Evolutionary conservation across 2,797 vertebrate genomes (phyloP).

Genomic region (Halcyon chelicuti): DNA sequence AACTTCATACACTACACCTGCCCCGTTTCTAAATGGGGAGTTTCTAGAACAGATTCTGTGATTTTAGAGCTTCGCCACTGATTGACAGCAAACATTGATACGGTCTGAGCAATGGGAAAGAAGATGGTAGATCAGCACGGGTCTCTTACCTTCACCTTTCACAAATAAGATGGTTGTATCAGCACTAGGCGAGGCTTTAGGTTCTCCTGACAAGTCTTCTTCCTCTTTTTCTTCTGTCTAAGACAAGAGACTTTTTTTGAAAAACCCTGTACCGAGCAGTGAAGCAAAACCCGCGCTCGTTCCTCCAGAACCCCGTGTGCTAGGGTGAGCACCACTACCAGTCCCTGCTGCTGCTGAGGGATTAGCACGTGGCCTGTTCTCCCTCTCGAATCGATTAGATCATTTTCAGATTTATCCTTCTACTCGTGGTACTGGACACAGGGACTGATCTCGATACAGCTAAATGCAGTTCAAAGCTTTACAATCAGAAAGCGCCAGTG

Average conservation of each 20-base stretch:
- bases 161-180: conserved; percentile 98
- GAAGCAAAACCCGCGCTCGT: not conserved
- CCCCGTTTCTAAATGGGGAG: not conserved
- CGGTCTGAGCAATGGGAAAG: not conserved
- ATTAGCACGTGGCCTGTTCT: not conserved
- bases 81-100: not conserved
- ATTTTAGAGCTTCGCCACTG: not conserved
- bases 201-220: conserved; percentile 90
- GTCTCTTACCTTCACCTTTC: conserved; percentile 91
- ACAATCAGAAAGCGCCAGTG: not conserved
- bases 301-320: not conserved
- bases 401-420: not conserved
- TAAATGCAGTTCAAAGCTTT: not conserved
- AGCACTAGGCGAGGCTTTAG: conserved; percentile 94
- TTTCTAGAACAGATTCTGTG: not conserved
- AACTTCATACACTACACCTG: not conserved
- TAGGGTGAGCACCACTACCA: not conserved
- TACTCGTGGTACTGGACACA: not conserved
- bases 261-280: conserved; percentile 1
- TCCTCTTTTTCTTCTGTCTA: conserved; percentile 97
- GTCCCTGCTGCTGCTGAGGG: not conserved
- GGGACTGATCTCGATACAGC: not conserved
- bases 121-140: not conserved
- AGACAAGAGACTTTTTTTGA: conserved; percentile 68
- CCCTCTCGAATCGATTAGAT: not conserved